Conservation (phyloP, 1,140 invertebrate genomes). For the Neodiprion virginianus region DNA sequence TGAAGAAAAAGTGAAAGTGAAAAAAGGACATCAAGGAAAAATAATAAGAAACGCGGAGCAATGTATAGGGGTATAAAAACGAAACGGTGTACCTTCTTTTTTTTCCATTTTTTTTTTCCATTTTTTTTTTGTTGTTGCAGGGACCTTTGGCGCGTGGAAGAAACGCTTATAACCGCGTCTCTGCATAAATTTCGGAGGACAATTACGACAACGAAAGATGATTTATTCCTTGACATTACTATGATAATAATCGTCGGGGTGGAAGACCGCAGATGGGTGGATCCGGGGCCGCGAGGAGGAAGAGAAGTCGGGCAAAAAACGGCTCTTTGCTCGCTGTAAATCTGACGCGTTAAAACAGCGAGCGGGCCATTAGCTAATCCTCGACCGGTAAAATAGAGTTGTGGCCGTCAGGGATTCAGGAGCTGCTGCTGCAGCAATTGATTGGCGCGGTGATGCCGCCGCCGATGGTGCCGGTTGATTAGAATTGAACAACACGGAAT, state of each 20-base stretch:
- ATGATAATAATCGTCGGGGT: conserved; percentile 2
- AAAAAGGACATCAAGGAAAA: no score
- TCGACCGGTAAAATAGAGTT: conserved; percentile 48
- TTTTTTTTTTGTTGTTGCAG: no score
- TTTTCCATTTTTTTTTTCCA: no score
- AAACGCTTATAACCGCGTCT: no score
- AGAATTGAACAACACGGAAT: conserved; percentile 61
- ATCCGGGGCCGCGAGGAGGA: not conserved
- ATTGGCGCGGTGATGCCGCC: conserved; percentile 49
- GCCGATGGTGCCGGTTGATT: conserved; percentile 52
- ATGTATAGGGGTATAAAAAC: no score
- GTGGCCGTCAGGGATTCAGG: conserved; percentile 20
- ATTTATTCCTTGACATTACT: not conserved
- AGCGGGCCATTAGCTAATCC: conserved; percentile 59
- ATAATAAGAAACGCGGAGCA: no score
- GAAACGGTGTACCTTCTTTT: no score
- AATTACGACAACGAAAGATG: not conserved
- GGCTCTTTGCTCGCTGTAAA: conserved; percentile 44
- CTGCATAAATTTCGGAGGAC: no score
- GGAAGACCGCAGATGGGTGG: not conserved
- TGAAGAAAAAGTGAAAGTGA: no score
- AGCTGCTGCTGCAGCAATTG: conserved; percentile 44
- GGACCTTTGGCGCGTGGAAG: no score
- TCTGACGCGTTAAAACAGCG: conserved; percentile 57
- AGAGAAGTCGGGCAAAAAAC: not conserved